Percentiles rank a stretch among this genome's conserved stretches.
phyloP scores from a whole-genome alignment of 2,113 vertebrate species.

The Chaenocephalus aceratus region DNA sequence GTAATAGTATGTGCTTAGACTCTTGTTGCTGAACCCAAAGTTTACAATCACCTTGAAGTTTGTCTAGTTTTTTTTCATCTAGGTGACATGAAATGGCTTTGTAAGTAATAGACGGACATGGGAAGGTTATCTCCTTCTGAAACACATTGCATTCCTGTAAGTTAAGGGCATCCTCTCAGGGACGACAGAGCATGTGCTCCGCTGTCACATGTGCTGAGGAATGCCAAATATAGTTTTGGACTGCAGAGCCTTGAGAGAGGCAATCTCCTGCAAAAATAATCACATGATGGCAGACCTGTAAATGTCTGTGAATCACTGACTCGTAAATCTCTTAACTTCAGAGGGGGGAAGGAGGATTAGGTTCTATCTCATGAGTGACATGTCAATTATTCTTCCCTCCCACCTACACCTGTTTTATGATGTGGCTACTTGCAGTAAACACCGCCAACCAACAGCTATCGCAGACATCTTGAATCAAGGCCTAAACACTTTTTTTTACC shows the following conservation, averaged over 20 bases:
- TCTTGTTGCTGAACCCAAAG: conserved; percentile 1
- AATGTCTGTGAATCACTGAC: conserved; percentile 57
- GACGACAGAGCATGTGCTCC: neutral
- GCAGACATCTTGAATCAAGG: conserved; percentile 43
- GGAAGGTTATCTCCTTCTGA: neutral
- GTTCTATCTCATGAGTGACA: conserved; percentile 70
- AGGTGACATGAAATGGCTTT: neutral
- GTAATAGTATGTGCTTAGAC: neutral
- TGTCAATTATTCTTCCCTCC: conserved; percentile 65
- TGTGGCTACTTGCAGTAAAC: conserved; percentile 61
- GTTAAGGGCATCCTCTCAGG: neutral
- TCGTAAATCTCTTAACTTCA: conserved; percentile 74
- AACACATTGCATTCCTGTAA: neutral
- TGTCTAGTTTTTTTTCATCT: neutral
- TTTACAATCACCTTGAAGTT: neutral
- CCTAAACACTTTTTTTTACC: conserved; percentile 45
- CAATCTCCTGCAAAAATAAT: conserved; percentile 49
- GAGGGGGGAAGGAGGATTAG: conserved; percentile 44
- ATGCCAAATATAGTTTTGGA: conserved; percentile 6
- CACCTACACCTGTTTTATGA: conserved; percentile 48
- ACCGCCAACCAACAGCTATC: conserved; percentile 27
- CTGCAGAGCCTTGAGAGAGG: conserved; percentile 20
- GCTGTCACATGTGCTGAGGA: neutral
- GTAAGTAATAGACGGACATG: neutral
- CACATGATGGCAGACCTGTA: conserved; percentile 47